Percentiles rank a stretch among this genome's conserved stretches.
phyloP scores from a whole-genome alignment of 2,888 invertebrate genomes.

The Drosophila putrida region DNA sequence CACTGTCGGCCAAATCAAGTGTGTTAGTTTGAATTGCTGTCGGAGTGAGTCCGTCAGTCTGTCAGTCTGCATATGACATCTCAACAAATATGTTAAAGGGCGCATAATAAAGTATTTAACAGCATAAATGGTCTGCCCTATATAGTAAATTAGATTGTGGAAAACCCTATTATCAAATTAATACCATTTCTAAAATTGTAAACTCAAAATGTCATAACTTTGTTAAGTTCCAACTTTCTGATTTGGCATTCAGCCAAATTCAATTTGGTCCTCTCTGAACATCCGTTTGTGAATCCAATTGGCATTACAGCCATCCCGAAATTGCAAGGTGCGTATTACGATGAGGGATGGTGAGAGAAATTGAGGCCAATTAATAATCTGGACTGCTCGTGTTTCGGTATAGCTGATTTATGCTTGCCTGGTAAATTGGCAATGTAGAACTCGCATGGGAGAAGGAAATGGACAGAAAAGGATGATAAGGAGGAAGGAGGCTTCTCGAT shows the following conservation, averaged over 20 bases:
- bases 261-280: neutral
- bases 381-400: conserved; percentile 2
- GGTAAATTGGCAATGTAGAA: too few species aligned
- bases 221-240: neutral
- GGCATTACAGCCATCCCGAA: neutral
- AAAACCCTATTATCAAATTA: neutral
- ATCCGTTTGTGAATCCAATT: neutral
- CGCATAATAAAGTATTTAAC: conserved; percentile 7
- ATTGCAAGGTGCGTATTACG: neutral
- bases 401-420: conserved; percentile 49
- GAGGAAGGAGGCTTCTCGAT: conserved; percentile 9
- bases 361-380: conserved; percentile 30
- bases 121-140: neutral
- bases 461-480: neutral
- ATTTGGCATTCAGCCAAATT: neutral
- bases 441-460: conserved; percentile 4
- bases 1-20: conserved; percentile 72
- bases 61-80: conserved; percentile 24
- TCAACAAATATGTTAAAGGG: conserved; percentile 14
- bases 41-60: conserved; percentile 16
- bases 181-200: neutral
- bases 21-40: conserved; percentile 60
- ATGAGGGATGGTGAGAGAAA: neutral
- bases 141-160: neutral
- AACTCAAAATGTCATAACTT: neutral